phyloP scores from a whole-genome alignment of 1,140 invertebrate species.

The Conus ventricosus region DNA sequence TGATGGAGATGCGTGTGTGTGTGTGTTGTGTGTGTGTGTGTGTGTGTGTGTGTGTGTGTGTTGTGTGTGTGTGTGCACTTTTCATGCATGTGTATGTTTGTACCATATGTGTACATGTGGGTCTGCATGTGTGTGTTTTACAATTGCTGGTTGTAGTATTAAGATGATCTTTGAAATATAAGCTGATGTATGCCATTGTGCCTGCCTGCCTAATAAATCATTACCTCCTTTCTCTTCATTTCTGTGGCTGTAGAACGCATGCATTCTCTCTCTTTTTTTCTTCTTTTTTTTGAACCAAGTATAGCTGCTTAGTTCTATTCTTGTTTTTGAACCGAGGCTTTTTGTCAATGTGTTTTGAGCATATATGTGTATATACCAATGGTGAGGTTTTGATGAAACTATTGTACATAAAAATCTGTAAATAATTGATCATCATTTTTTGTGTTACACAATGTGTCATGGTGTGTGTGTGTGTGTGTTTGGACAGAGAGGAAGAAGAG shows the following conservation, averaged over 20 bases:
- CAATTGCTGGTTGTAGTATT: too few species aligned
- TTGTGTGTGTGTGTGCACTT: too few species aligned
- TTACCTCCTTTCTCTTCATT: background rate
- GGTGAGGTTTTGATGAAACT: background rate
- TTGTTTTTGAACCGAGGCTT: background rate
- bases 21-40: too few species aligned
- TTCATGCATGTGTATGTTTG: too few species aligned
- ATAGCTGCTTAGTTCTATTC: background rate
- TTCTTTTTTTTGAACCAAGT: background rate
- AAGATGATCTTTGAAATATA: too few species aligned
- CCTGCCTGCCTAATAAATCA: background rate
- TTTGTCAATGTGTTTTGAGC: background rate
- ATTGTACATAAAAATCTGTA: background rate
- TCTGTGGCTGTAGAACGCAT: background rate
- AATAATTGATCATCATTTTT: background rate
- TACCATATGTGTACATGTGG: too few species aligned
- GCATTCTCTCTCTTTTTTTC: background rate
- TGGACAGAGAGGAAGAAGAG: too few species aligned
- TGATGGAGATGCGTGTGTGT: too few species aligned
- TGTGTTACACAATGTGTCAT: background rate
- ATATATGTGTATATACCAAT: background rate
- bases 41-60: too few species aligned
- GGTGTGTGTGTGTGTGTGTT: background rate
- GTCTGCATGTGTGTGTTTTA: too few species aligned
- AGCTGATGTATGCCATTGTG: background rate